Evolutionary conservation across 2,888 invertebrate genomes (phyloP), one percentile per base, ranked within the genome.

Genomic region (Drosophila birchii): DNA sequence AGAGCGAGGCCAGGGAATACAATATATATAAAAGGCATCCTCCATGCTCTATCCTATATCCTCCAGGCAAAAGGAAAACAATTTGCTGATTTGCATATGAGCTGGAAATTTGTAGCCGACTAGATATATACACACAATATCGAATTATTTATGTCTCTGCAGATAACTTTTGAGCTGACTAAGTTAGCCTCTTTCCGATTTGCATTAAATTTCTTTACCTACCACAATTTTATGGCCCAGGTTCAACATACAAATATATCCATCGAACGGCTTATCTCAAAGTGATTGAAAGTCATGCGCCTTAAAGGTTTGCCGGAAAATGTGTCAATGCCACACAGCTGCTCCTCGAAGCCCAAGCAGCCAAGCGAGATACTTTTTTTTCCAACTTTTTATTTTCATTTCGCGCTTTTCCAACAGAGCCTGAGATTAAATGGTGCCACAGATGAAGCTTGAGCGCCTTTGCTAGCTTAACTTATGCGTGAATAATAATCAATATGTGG

Each of bases 11-110:
- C 49, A 20, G 34, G 34, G 16, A 20, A 36, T 20, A 51, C 16
- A 51, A 51, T 36, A 51, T 51, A 58, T 61, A 32, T 55, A 54
- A 20, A 57, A 20, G 23, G 38, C 26, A 44, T 7, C 38, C 51
- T 18, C 34, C 34, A 16, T 29, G 6, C 45, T 26, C 26, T 26
- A 26, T 9, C 29, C 45, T 26, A 4, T 26, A 26, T 9, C 29
- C 45, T n/a, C 14, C 29, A 64, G 60, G 47, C 49, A 55, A 61
- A 61, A 47, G 36, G 16, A 66, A 74, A 44, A 60, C 54, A 58
- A 66, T 67, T 26, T 23, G 5, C 39, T 51, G 71, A 82, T 83
- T 88, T 88, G 80, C 82, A 82, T 87, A 82, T 66, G 68, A 67
- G 62, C 57, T 56, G 58, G 75, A 68, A 67, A 72, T 64, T 74